Conservation (phyloP, 1,140 invertebrate species). For the Oryctes rhinoceros region DNA sequence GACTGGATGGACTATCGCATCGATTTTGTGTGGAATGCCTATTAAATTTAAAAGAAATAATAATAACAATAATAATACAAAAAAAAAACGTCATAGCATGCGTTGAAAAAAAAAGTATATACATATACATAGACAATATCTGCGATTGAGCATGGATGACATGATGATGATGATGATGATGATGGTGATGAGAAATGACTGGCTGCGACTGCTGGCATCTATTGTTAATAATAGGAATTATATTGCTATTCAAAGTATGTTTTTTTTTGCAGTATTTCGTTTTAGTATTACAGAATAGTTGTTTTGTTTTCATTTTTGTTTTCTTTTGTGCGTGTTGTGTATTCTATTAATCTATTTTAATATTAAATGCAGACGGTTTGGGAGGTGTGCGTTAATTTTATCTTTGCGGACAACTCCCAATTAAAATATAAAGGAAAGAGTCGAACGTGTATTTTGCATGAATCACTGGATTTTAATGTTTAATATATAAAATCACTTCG, state of each 20-base stretch:
- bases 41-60: not conserved
- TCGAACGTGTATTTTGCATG: too few relatives aligned
- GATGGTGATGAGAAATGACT: slow-evolving; percentile 50
- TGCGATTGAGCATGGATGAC: slow-evolving; percentile 48
- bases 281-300: slow-evolving; percentile 30
- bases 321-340: not conserved
- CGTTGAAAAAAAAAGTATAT: slow-evolving; percentile 10
- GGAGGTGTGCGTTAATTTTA: too few relatives aligned
- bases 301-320: slow-evolving; percentile 44
- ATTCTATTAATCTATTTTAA: too few relatives aligned
- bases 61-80: too few relatives aligned
- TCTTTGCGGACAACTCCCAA: too few relatives aligned
- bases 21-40: slow-evolving; percentile 12
- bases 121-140: slow-evolving; percentile 17
- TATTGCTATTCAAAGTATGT: slow-evolving; percentile 11
- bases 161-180: too few relatives aligned
- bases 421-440: too few relatives aligned
- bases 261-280: slow-evolving; percentile 42
- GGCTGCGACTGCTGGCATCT: slow-evolving; percentile 56
- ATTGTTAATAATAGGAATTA: slow-evolving; percentile 22
- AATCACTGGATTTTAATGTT: too few relatives aligned
- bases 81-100: slow-evolving; percentile 41
- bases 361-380: too few relatives aligned
- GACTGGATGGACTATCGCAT: not conserved
- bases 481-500: too few relatives aligned